Base-by-base conservation (phyloP, 2,888 invertebrate genomes). In the Nomada fucata region DNA sequence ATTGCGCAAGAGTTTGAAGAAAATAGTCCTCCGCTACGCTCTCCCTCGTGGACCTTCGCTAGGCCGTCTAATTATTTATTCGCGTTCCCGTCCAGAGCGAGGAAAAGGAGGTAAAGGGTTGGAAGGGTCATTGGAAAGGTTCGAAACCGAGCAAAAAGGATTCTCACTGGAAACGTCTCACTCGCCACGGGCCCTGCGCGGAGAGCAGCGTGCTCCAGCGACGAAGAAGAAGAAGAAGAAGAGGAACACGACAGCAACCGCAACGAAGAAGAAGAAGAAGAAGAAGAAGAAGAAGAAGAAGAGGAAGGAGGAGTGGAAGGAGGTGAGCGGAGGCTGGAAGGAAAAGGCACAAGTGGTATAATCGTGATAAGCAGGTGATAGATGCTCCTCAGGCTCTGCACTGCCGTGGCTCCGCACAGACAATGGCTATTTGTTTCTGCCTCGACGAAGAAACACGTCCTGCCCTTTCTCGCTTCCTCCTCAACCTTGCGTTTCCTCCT, bases 321-420 rank as follows among this genome's bases (percentile, higher is more conserved):
- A 47, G 82, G 52, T 29, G 73, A 77, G 76, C 70, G 76, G 82
- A 70, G 87, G 82, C 80, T 87, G 86, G 87, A 86, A 88, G 88
- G 85, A 89, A 90, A 86, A 85, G 89, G 88, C 89, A 87, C 90
- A 90, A 92, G 93, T 92, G 92, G 93, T 93, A 93, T 93, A 93
- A 93, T 93, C 93, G 91, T 93, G 93, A 93, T 93, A 93, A 93
- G 93, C 93, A 93, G 92, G 93, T 93, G 93, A 93, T 93, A 93
- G 93, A 93, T 93, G 93, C 92, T 90, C 90, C 91, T 91, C 89
- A 89, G 92, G 91, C 91, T 89, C 90, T 86, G 91, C 91, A 91
- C 90, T 89, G 91, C 91, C 90, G 90, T 90, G 87, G 85, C 91
- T 86, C 86, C 85, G 88, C 86, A 86, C 91, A 91, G 92, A 93